Base-by-base conservation (phyloP, 2,113 vertebrate genomes). In the Otis tarda region DNA sequence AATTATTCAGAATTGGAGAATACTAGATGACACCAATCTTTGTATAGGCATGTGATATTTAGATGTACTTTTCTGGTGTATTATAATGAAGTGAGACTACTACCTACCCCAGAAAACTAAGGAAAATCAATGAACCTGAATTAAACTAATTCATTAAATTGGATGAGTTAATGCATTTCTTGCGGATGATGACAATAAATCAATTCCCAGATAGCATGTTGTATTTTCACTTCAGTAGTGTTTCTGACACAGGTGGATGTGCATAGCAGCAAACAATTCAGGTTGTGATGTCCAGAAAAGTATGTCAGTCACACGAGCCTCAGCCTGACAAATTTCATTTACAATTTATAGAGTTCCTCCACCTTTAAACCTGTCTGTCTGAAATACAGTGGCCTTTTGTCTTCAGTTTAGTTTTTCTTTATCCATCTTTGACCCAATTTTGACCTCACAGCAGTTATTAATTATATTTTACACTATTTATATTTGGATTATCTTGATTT, bases 361-460 rank as follows among this genome's bases (percentile, higher is more conserved):
- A n/a, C 45, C 27, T 84, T 94, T 96, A 59, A 90, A 92, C 28
- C 37, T 43, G 11, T 37, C 16, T 82, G 33, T 95, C 41, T 76
- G 59, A 93, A 94, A 87, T 76, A 68, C 43, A 89, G 5, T 59
- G 53, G 47, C 30, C 75, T 82, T 79, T 79, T 37, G 19, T 76
- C 74, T 71, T 90, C 73, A 91, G 70, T 87, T 96, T 84, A 91
- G 35, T n/a, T n/a, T n/a, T 95, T 92, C n/a, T 92, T 92, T 91
- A 96, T 92, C 90, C 47, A 61, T 82, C 70, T 95, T 87, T 85
- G 87, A 91, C 81, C 71, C 25, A 50, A 10, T 92, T 95, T 47
- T 94, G 83, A 91, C 74, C 67, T 89, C 65, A 33, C 25, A 76
- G 33, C 28, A 89, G 55, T 91, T 87, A 91, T 49, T 95, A 21